phyloP scores from a whole-genome alignment of 2,113 vertebrate species.

The Lota lota region DNA sequence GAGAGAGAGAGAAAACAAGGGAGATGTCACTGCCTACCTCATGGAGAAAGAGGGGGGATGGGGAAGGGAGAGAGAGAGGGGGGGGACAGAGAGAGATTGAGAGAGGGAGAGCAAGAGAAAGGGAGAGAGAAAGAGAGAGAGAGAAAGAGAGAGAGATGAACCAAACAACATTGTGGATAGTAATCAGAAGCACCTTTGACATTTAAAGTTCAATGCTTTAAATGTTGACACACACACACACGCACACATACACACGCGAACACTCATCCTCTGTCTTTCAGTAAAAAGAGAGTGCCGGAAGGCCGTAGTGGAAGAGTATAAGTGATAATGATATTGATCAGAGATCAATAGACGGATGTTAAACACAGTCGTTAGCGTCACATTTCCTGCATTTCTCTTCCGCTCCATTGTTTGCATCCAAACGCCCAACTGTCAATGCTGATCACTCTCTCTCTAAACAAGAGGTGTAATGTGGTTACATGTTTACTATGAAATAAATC shows the following conservation, averaged over 20 bases:
- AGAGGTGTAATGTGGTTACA: too few species aligned
- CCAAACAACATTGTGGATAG: constrained; percentile 5
- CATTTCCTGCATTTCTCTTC: neutral
- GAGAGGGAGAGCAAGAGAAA: too few species aligned
- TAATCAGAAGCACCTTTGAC: constrained; percentile 13
- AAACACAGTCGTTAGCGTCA: neutral
- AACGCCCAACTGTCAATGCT: neutral
- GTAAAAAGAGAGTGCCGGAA: constrained; percentile 1
- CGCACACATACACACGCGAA: constrained; percentile 6
- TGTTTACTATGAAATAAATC: too few species aligned
- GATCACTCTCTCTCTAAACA: neutral
- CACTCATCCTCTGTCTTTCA: constrained; percentile 8
- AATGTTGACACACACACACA: constrained; percentile 6
- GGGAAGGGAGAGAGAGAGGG: neutral
- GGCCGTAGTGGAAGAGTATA: neutral
- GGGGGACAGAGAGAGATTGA: too few species aligned
- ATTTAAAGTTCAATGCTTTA: constrained; percentile 11
- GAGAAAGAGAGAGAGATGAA: too few species aligned
- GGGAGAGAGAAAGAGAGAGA: too few species aligned
- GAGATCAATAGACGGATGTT: constrained; percentile 5
- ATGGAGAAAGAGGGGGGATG: neutral
- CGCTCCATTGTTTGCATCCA: neutral
- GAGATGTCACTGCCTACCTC: constrained; percentile 4
- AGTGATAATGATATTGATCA: constrained; percentile 7
- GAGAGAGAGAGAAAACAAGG: constrained; percentile 17